Evolutionary conservation across 2,797 vertebrate species (phyloP).

Genomic region (Helostoma temminkii): DNA sequence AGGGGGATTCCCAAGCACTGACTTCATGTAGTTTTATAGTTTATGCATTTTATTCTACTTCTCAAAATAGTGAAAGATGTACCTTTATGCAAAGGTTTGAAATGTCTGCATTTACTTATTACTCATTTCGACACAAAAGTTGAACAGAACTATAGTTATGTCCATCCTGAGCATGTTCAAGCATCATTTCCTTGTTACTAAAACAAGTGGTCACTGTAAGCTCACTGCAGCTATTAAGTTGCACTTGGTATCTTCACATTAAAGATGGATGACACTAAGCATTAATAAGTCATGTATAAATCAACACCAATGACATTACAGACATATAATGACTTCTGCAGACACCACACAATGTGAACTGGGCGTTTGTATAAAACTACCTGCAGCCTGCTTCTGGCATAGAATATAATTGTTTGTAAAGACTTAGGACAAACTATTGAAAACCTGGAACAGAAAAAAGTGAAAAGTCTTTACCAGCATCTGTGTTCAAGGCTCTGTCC

Average conservation of each 20-base stretch:
- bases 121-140: too few relatives aligned
- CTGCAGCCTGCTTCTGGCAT: conserved; percentile 5
- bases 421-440: conserved; percentile 17
- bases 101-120: too few relatives aligned
- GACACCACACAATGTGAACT: conserved; percentile 28
- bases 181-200: conserved; percentile 1
- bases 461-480: conserved; percentile 76
- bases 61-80: too few relatives aligned
- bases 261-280: conserved; percentile 64
- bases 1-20: too few relatives aligned
- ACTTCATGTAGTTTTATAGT: too few relatives aligned
- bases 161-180: conserved; percentile 12
- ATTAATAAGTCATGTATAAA: conserved; percentile 77
- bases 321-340: conserved; percentile 49
- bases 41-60: too few relatives aligned
- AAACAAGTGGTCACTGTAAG: conserved; percentile 37
- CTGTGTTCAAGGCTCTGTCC: conserved; percentile 80
- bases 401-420: conserved; percentile 16
- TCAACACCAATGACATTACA: conserved; percentile 52
- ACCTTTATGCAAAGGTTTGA: too few relatives aligned
- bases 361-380: conserved; percentile 21
- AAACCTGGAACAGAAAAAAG: conserved; percentile 20
- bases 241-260: conserved; percentile 62
- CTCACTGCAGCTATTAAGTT: conserved; percentile 29
- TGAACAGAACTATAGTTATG: background rate